phyloP scores from a whole-genome alignment of 2,888 invertebrate species.

The Zhengitettix transpicula region DNA sequence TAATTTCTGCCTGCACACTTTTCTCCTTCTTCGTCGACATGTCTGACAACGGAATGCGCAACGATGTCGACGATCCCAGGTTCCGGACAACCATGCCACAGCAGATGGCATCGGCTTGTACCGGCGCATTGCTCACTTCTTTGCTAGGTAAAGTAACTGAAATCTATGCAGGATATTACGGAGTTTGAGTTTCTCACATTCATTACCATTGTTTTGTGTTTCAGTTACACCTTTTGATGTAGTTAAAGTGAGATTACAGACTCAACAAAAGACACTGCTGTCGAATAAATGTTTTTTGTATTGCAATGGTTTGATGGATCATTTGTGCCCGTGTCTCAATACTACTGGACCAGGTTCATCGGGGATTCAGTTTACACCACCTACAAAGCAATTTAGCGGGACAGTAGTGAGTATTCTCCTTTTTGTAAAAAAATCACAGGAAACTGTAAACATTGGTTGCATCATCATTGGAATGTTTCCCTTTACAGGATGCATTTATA shows the following conservation, averaged over 20 bases:
- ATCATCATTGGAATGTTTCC: neutral
- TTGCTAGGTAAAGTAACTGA: slow-evolving; percentile 47
- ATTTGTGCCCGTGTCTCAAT: slow-evolving; percentile 65
- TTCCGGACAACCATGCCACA: slow-evolving; percentile 49
- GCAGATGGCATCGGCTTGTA: slow-evolving; percentile 72
- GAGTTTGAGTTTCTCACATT: slow-evolving; percentile 19
- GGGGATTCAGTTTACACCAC: neutral
- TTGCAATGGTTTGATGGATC: slow-evolving; percentile 98
- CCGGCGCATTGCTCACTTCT: slow-evolving; percentile 80
- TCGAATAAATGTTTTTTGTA: slow-evolving; percentile 86
- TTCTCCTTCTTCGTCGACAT: too few species aligned
- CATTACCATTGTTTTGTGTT: neutral
- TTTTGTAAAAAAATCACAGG: too few species aligned
- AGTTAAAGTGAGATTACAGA: slow-evolving; percentile 93
- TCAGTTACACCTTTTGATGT: slow-evolving; percentile 96
- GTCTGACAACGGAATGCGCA: too few species aligned
- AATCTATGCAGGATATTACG: neutral
- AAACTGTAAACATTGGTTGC: neutral
- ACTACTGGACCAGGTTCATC: neutral
- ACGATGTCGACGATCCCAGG: too few species aligned
- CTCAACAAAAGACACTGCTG: slow-evolving; percentile 70
- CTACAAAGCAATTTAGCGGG: slow-evolving; percentile 48
- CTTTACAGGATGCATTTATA: slow-evolving; percentile 74
- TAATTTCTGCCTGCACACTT: too few species aligned
- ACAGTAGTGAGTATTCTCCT: slow-evolving; percentile 25